These are phyloP conservation scores for Hypsopygia costalis DNA, from an alignment of 2,888 invertebrate species.

Conservation along the genomic window DNA sequence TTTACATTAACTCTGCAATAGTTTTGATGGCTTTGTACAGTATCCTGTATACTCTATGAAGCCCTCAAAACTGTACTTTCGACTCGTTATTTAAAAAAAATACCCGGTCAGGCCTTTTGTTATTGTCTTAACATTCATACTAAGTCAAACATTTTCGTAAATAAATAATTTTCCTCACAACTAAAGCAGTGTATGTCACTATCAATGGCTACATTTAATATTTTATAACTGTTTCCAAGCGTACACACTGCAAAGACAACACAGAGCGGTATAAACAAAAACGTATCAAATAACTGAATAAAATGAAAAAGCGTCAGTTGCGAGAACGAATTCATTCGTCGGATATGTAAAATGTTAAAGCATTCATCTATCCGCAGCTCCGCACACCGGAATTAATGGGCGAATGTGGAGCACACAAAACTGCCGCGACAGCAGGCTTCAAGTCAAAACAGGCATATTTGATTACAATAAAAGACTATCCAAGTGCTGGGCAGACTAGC, in stretches of 20 bases:
- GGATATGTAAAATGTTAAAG: conserved; percentile 77
- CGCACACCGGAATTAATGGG: conserved; percentile 68
- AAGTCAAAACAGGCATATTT: conserved; percentile 70
- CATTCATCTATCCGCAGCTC: conserved; percentile 70
- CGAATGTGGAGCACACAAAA: conserved; percentile 59
- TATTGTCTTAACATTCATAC: too few species aligned
- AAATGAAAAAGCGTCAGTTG: conserved; percentile 59
- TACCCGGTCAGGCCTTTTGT: too few species aligned
- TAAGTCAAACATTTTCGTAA: too few species aligned
- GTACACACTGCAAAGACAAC: conserved; percentile 36
- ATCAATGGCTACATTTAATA: conserved; percentile 27
- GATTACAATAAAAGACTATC: conserved; percentile 69
- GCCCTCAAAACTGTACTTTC: too few species aligned
- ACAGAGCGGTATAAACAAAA: conserved; percentile 48
- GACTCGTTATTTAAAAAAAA: too few species aligned
- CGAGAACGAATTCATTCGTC: conserved; percentile 67
- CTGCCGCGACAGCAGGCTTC: conserved; percentile 61
- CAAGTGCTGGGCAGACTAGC: too few species aligned
- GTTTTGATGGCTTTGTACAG: too few species aligned
- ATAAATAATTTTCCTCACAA: too few species aligned
- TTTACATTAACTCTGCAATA: too few species aligned
- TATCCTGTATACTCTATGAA: too few species aligned
- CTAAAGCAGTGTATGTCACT: too few species aligned
- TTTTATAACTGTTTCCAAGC: conserved; percentile 33
- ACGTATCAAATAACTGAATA: conserved; percentile 63